These are phyloP conservation scores for Drosophila limbata DNA, from an alignment of 2,888 invertebrate genomes.

Conservation along the genomic window DNA sequence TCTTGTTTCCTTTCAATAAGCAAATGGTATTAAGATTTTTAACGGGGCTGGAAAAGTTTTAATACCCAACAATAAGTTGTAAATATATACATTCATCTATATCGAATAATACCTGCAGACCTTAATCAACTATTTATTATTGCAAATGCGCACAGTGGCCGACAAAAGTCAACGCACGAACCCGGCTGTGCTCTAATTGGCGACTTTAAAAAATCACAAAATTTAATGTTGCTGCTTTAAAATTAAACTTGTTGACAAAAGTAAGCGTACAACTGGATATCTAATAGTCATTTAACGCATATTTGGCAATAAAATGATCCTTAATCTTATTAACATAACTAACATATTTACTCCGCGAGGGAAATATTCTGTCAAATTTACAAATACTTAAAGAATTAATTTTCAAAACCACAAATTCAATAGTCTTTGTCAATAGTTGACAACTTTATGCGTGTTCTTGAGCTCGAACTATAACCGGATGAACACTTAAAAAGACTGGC, in stretches of 20 bases:
- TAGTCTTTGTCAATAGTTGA: too few species aligned
- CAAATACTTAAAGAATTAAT: background rate
- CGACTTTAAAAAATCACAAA: background rate
- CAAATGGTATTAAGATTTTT: conserved; percentile 72
- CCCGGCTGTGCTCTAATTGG: background rate
- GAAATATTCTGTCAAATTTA: too few species aligned
- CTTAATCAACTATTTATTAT: background rate
- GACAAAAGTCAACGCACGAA: background rate
- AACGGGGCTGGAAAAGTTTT: conserved; percentile 83
- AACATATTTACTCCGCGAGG: background rate
- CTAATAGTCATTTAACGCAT: background rate
- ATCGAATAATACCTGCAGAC: conserved; percentile 19
- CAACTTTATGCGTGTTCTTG: too few species aligned
- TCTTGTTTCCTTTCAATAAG: conserved; percentile 24
- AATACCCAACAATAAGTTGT: conserved; percentile 63
- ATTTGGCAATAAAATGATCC: background rate
- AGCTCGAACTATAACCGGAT: too few species aligned
- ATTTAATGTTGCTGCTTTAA: background rate
- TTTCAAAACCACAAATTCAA: too few species aligned
- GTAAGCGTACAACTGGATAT: background rate
- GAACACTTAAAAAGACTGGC: too few species aligned
- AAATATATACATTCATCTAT: conserved; percentile 38
- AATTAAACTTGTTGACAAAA: background rate
- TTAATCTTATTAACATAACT: background rate
- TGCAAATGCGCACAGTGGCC: background rate